A percentile compares a stretch with the other conserved stretches of the same genome.
These are phyloP conservation scores for Plumapathes pennacea DNA, from an alignment of 92 coral and sea anemone genomes.

Conservation along the genomic window DNA sequence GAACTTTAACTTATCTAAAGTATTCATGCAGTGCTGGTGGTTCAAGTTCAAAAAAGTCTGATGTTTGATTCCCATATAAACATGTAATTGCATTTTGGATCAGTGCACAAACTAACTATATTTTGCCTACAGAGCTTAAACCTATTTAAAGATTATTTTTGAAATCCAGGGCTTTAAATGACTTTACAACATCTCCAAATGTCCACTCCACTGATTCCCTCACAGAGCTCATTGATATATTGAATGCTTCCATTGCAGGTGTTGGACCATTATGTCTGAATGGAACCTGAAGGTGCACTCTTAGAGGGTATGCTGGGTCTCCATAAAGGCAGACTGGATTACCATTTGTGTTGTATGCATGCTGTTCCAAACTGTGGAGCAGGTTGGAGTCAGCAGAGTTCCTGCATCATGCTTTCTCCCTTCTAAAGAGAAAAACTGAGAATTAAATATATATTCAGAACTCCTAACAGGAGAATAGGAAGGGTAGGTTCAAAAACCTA, in stretches of 20 bases:
- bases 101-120: too few species aligned
- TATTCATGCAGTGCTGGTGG: too few species aligned
- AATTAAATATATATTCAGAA: too few species aligned
- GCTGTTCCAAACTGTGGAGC: constrained; percentile 9
- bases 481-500: too few species aligned
- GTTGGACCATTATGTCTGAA: constrained; percentile 5
- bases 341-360: constrained; percentile 8
- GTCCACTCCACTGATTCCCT: constrained; percentile 16
- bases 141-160: not conserved
- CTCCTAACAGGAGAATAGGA: too few species aligned
- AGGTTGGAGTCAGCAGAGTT: constrained; percentile 4
- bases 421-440: constrained; percentile 2
- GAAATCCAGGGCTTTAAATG: not conserved
- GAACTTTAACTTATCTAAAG: too few species aligned
- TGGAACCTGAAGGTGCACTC: not conserved
- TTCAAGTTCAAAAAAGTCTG: too few species aligned
- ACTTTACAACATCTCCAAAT: constrained; percentile 7
- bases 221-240: constrained; percentile 1
- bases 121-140: too few species aligned
- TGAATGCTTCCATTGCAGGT: not conserved
- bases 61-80: too few species aligned
- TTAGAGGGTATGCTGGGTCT: not conserved
- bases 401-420: constrained; percentile 5
- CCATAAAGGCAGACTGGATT: too few species aligned
- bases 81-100: too few species aligned